Percentiles rank a stretch among this genome's conserved stretches.
These are phyloP conservation scores for Lates japonicus DNA, from an alignment of 2,797 vertebrate species.

Conservation along the genomic window DNA sequence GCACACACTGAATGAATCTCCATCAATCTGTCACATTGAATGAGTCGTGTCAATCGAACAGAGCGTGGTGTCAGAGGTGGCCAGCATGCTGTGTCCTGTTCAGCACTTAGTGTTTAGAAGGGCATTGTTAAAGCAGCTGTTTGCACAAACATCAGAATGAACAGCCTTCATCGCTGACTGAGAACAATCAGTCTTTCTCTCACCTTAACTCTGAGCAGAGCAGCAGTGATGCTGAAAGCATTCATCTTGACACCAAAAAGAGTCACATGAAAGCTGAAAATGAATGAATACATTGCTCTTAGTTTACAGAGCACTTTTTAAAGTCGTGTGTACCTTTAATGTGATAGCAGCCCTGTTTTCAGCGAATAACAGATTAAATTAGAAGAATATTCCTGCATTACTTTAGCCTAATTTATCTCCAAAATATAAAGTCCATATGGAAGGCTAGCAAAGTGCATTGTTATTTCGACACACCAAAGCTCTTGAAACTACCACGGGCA, in stretches of 20 bases:
- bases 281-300: background rate
- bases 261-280: background rate
- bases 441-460: too few species aligned
- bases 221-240: background rate
- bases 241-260: too few species aligned
- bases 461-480: background rate
- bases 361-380: background rate
- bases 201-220: slow-evolving; percentile 25
- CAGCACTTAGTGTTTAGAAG: slow-evolving; percentile 17
- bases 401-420: background rate
- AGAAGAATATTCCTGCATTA: background rate
- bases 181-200: slow-evolving; percentile 35
- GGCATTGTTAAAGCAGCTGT: slow-evolving; percentile 36
- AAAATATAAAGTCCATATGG: background rate
- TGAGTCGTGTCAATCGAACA: slow-evolving; percentile 36
- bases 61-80: slow-evolving; percentile 50
- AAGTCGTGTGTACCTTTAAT: background rate
- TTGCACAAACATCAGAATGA: slow-evolving; percentile 53
- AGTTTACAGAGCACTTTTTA: background rate
- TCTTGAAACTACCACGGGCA: background rate
- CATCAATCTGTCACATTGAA: slow-evolving; percentile 44
- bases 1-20: slow-evolving; percentile 48
- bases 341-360: background rate
- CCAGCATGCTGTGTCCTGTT: slow-evolving; percentile 39
- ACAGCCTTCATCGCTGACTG: slow-evolving; percentile 24